Evolutionary conservation across 2,888 invertebrate genomes (phyloP).

Genomic region (Euproctis similis): DNA sequence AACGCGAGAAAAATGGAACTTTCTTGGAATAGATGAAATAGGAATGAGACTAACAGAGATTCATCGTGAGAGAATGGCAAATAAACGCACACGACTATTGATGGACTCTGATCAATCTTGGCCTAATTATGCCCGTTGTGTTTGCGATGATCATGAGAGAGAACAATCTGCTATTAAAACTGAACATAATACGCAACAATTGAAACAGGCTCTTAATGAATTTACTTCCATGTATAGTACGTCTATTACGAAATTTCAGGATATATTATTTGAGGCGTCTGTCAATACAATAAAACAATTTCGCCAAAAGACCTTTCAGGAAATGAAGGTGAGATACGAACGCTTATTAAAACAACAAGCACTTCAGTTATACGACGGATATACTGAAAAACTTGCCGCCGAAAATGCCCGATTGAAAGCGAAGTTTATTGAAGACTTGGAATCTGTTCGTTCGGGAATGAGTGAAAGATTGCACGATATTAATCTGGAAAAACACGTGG

Average conservation of each 20-base stretch:
- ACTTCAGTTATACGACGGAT: slow-evolving; percentile 40
- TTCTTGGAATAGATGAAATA: slow-evolving; percentile 37
- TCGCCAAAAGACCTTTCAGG: slow-evolving; percentile 29
- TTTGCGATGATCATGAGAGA: slow-evolving; percentile 30
- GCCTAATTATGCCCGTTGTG: slow-evolving; percentile 32
- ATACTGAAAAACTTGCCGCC: slow-evolving; percentile 33
- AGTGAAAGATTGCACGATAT: slow-evolving; percentile 45
- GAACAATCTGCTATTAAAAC: slow-evolving; percentile 28
- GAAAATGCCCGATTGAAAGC: slow-evolving; percentile 40
- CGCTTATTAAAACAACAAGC: slow-evolving; percentile 43
- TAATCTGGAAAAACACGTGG: slow-evolving; percentile 53
- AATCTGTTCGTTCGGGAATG: slow-evolving; percentile 25
- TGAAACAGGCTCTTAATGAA: slow-evolving; percentile 40
- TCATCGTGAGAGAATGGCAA: slow-evolving; percentile 33
- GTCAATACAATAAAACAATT: slow-evolving; percentile 37
- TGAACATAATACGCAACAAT: slow-evolving; percentile 35
- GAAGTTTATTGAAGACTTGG: slow-evolving; percentile 37
- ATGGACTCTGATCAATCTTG: slow-evolving; percentile 40
- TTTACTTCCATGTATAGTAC: slow-evolving; percentile 40
- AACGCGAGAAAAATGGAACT: slow-evolving; percentile 39
- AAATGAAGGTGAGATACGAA: slow-evolving; percentile 41
- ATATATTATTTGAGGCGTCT: slow-evolving; percentile 40
- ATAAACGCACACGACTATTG: slow-evolving; percentile 33
- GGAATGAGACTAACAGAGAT: slow-evolving; percentile 33
- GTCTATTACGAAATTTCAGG: slow-evolving; percentile 47